A percentile compares a stretch with the other conserved stretches of the same genome.
Evolutionary conservation across 2,888 invertebrate species (phyloP).

Genomic region (Anoncus sp.): DNA sequence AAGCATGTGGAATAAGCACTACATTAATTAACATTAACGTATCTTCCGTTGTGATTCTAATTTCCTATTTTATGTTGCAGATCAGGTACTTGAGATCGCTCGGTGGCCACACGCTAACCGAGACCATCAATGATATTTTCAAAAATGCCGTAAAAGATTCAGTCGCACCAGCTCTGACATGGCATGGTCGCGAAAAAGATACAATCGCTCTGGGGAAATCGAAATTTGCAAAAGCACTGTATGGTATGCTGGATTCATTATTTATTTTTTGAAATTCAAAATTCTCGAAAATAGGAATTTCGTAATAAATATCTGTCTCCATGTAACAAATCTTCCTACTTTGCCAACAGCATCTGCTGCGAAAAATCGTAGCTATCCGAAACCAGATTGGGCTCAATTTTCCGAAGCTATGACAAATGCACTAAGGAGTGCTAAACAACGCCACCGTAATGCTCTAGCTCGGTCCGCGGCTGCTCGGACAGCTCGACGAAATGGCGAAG

Average conservation of each 20-base stretch:
- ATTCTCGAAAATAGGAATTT: not conserved
- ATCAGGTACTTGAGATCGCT: constrained; percentile 1
- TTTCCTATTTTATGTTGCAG: not conserved
- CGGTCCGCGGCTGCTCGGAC: too few species aligned
- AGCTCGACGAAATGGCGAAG: too few species aligned
- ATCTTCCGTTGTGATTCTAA: not conserved
- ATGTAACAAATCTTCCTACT: not conserved
- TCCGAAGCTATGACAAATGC: not conserved
- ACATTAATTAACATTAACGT: not conserved
- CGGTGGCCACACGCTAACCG: not conserved
- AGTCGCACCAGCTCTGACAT: not conserved
- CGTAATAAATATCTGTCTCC: not conserved
- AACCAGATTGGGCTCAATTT: constrained; percentile 12
- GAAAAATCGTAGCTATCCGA: not conserved
- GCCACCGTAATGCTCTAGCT: not conserved
- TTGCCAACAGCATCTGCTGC: not conserved
- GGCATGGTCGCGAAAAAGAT: constrained; percentile 6
- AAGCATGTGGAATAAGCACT: too few species aligned
- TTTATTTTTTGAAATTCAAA: not conserved
- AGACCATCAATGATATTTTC: not conserved
- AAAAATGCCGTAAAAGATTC: constrained; percentile 12
- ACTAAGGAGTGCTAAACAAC: not conserved
- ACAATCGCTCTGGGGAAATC: constrained; percentile 2
- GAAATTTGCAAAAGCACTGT: constrained; percentile 2
- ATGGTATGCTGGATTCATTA: constrained; percentile 7